Conservation (phyloP, 2,113 vertebrate species). For the Vanacampus margaritifer region DNA sequence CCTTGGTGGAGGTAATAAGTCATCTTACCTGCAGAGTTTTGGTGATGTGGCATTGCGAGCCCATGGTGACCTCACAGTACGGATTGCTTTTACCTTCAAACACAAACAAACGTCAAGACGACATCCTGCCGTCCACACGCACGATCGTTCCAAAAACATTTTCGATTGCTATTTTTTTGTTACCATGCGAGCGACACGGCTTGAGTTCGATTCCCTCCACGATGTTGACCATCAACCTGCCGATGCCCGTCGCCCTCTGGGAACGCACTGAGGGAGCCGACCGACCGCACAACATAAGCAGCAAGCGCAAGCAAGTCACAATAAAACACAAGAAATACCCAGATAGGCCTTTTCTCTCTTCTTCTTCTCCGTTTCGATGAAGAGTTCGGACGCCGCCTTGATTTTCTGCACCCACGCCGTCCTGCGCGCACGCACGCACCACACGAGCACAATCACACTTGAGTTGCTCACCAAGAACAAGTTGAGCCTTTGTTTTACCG, state of each 20-base stretch:
- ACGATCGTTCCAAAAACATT: no score
- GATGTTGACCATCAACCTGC: slow-evolving; percentile 96
- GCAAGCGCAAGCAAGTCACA: neutral
- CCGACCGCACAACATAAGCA: neutral
- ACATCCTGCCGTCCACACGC: neutral
- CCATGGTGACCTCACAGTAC: slow-evolving; percentile 98
- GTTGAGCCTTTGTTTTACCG: slow-evolving; percentile 66
- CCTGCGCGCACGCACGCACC: slow-evolving; percentile 65
- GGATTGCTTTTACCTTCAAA: slow-evolving; percentile 93
- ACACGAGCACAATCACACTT: slow-evolving; percentile 5
- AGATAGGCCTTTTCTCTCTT: slow-evolving; percentile 97
- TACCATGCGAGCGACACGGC: slow-evolving; percentile 94
- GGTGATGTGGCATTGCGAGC: slow-evolving; percentile 97
- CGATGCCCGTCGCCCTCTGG: slow-evolving; percentile 95
- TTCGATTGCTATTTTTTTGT: slow-evolving; percentile 12
- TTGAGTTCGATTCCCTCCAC: slow-evolving; percentile 97
- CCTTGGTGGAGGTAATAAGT: neutral
- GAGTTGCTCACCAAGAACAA: neutral
- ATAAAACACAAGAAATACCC: slow-evolving; percentile 65
- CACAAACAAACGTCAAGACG: neutral
- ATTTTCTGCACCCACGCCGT: slow-evolving; percentile 99
- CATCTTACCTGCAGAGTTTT: slow-evolving; percentile 86
- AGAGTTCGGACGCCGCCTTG: slow-evolving; percentile 96
- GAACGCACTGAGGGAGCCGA: slow-evolving; percentile 80
- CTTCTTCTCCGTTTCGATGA: slow-evolving; percentile 99